Conservation (phyloP, 2,113 vertebrate genomes). For the Psephotus haematonotus region DNA sequence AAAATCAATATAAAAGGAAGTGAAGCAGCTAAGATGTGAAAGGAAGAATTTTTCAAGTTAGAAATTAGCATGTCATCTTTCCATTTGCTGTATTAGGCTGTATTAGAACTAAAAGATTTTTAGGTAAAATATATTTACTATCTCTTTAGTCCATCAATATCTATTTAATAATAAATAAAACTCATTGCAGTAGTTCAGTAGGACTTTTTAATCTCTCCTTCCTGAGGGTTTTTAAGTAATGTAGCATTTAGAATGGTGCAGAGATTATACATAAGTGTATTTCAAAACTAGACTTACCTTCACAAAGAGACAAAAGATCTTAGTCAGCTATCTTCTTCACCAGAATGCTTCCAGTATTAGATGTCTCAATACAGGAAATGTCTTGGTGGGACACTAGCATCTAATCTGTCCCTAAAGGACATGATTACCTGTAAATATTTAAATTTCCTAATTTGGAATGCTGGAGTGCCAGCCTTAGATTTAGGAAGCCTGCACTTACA, state of each 20-base stretch:
- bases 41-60: conserved; percentile 43
- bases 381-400: background rate
- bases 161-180: conserved; percentile 32
- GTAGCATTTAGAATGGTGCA: background rate
- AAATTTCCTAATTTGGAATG: background rate
- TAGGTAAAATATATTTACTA: conserved; percentile 29
- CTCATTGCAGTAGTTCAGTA: background rate
- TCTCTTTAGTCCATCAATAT: conserved; percentile 12
- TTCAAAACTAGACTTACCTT: background rate
- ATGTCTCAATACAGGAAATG: background rate
- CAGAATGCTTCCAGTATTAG: background rate
- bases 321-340: background rate
- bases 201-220: background rate
- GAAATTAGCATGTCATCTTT: conserved; percentile 30
- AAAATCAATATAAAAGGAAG: conserved; percentile 60
- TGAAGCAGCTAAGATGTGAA: background rate
- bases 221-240: background rate
- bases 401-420: background rate
- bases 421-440: background rate
- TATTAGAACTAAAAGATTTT: conserved; percentile 30
- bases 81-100: background rate
- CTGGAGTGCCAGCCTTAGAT: background rate
- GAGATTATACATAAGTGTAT: background rate
- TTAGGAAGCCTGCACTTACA: background rate
- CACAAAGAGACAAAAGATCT: background rate